Evolutionary conservation across 2,888 invertebrate species (phyloP).

Genomic region (Imbricaverruca yamaguchii): DNA sequence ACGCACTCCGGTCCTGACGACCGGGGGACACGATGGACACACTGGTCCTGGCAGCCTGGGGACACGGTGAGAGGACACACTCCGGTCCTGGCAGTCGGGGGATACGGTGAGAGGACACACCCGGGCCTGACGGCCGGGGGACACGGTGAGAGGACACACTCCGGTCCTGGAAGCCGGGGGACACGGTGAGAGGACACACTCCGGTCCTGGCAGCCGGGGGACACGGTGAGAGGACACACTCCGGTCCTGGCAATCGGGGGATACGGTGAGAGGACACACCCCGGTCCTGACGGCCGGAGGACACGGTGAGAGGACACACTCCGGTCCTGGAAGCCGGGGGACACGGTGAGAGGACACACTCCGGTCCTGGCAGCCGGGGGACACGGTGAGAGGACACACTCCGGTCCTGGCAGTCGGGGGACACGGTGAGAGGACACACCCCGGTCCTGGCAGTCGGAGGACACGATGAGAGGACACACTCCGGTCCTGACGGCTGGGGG

Average conservation of each 20-base stretch:
- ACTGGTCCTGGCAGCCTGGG: neutral
- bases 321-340: neutral
- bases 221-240: neutral
- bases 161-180: neutral
- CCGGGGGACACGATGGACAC: neutral
- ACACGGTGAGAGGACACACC: neutral
- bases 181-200: neutral
- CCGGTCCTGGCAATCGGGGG: neutral
- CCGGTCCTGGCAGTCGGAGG: neutral
- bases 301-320: neutral
- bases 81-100: neutral
- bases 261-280: neutral
- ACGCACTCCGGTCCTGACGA: neutral
- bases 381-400: neutral
- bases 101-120: neutral
- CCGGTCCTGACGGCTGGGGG: neutral
- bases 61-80: neutral
- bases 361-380: neutral
- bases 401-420: neutral
- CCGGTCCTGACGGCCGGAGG: neutral
- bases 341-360: neutral
- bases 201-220: neutral
- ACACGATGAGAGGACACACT: neutral
- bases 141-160: neutral
- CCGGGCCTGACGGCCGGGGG: neutral